These are phyloP conservation scores for Paraescarpia echinospica DNA, from an alignment of 1,140 invertebrate genomes.

Conservation along the genomic window DNA sequence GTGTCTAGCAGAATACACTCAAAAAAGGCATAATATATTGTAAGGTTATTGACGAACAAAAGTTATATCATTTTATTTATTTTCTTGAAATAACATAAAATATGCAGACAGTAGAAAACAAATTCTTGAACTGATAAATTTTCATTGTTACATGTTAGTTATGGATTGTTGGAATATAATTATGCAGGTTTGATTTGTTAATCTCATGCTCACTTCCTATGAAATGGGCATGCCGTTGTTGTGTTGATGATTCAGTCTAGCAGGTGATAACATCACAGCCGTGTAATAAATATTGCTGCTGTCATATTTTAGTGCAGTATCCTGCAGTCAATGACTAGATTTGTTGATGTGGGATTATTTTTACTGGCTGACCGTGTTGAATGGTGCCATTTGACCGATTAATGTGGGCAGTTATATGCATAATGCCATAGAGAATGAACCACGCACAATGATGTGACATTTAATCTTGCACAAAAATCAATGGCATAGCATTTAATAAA, in stretches of 20 bases:
- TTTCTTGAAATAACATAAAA: no score
- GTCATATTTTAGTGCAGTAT: background rate
- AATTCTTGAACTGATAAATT: no score
- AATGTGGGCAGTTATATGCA: background rate
- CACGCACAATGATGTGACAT: background rate
- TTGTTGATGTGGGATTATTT: background rate
- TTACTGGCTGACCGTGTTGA: background rate
- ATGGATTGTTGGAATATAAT: no score
- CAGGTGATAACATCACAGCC: background rate
- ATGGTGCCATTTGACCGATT: background rate
- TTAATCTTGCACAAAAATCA: background rate
- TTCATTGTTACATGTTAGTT: no score
- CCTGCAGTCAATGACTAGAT: background rate
- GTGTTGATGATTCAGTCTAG: background rate
- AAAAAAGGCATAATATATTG: no score
- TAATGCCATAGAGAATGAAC: background rate
- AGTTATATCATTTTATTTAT: no score
- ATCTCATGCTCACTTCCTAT: no score
- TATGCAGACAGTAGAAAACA: no score
- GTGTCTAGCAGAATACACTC: no score
- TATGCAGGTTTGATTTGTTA: no score
- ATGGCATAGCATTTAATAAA: background rate
- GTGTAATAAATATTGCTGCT: background rate
- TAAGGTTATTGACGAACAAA: no score
- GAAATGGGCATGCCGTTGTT: background rate